phyloP scores from a whole-genome alignment of 2,113 vertebrate genomes.

The Misgurnus mizolepis region DNA sequence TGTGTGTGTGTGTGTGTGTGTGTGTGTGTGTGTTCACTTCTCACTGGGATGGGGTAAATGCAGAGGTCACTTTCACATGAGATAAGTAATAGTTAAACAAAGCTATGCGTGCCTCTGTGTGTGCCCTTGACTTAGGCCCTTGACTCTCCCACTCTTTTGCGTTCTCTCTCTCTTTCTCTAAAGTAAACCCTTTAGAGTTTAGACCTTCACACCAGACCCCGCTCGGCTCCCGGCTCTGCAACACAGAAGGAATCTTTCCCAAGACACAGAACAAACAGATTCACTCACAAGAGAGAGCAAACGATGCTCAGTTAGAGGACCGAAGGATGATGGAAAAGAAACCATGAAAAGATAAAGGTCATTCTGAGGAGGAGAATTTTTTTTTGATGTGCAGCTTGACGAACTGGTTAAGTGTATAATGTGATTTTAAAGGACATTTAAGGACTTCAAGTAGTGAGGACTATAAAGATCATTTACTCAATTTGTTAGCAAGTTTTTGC shows the following conservation, averaged over 20 bases:
- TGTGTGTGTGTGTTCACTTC: too few relatives aligned
- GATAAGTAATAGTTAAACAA: too few relatives aligned
- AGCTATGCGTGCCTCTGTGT: too few relatives aligned
- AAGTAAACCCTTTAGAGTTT: conserved; percentile 51
- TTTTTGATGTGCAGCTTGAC: conserved; percentile 1
- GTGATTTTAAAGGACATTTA: conserved; percentile 11
- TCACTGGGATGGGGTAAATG: too few relatives aligned
- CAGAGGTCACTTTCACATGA: too few relatives aligned
- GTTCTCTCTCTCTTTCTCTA: conserved; percentile 6
- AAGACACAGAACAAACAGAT: conserved; percentile 26
- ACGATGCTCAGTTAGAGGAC: background rate
- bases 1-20: too few relatives aligned
- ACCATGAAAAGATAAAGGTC: conserved; percentile 5
- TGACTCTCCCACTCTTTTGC: conserved; percentile 14
- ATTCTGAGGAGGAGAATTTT: background rate
- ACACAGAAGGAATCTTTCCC: conserved; percentile 20
- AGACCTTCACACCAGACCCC: conserved; percentile 35
- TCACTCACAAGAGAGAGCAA: conserved; percentile 41
- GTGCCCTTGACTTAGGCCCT: background rate
- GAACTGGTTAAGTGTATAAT: background rate
- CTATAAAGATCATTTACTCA: too few relatives aligned
- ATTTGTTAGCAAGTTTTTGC: too few relatives aligned
- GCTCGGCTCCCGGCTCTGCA: conserved; percentile 2
- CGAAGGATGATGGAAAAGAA: background rate
- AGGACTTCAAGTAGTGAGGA: background rate